Evolutionary conservation across 2,888 invertebrate species (phyloP).

Genomic region (Lypha dubia): DNA sequence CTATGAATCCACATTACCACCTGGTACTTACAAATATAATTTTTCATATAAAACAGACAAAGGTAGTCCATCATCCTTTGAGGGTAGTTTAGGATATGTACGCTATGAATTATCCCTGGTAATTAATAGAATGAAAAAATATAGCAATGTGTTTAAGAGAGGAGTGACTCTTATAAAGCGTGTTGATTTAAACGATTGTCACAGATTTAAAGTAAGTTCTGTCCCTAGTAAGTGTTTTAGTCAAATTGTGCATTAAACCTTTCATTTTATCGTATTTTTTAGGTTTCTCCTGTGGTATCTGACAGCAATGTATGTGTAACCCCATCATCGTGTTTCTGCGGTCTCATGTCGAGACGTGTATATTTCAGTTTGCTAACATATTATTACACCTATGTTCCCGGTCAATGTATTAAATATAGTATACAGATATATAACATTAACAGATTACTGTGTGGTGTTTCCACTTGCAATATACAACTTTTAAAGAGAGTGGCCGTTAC

Average conservation of each 20-base stretch:
- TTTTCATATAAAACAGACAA: neutral
- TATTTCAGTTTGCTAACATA: neutral
- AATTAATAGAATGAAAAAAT: neutral
- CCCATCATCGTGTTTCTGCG: neutral
- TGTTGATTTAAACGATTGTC: neutral
- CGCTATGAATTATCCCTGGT: neutral
- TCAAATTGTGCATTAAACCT: neutral
- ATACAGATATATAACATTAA: neutral
- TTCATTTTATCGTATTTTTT: neutral
- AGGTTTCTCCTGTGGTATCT: neutral
- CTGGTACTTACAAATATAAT: neutral
- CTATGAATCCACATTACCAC: neutral
- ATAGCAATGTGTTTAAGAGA: neutral
- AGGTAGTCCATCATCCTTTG: neutral
- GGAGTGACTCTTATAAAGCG: neutral
- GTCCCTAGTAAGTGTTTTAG: neutral
- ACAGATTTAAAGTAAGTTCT: too few species aligned
- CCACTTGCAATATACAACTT: neutral
- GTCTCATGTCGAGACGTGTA: neutral
- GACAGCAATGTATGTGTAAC: neutral
- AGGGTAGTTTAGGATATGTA: neutral
- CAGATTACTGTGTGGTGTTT: neutral
- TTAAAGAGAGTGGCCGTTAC: neutral
- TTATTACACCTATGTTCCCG: neutral
- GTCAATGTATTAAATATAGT: neutral